Base-by-base conservation (phyloP, 2,888 invertebrate species). In the Drosophila anomalata region DNA sequence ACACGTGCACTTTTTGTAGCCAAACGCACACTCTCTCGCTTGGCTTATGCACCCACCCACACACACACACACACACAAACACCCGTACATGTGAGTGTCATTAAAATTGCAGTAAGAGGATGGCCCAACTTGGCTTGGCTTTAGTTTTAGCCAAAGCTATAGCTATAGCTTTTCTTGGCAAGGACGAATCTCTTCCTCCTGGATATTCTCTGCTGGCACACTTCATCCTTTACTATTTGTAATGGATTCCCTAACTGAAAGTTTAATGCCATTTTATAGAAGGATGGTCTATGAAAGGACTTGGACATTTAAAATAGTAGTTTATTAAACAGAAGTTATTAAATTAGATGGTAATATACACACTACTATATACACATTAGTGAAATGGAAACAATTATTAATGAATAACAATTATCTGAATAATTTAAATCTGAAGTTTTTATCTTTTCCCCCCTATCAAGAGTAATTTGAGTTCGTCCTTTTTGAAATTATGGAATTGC, bases 71-170 rank as follows among this genome's bases (percentile, higher is more conserved):
- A 39, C 46, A 73, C 22, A 14, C 1, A 48, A 22, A 39, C 46
- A 55, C 44, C 50, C 22, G 55, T 48, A 72, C 68, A 62, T 70
- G 78, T 75, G 78, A 74, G 73, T 84, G 87, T 81, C 83, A 84
- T 86, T 88, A 87, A 88, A 84, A 88, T 87, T 84, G 83, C 88
- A 84, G 77, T 72, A 80, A 77, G 84, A 80, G 87, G 78, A 75
- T 79, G 83, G 83, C 66, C 83, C 84, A 78, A 51, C 55, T 69
- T 73, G 72, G 77, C 69, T 60, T 68, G 48, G 68, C 57, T 67
- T 73, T 68, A 50, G 50, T 66, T 65, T 72, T 57, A 42, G 69
- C 50, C 41, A 57, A 55, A 67, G 71, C 59, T 46, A 53, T 59
- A 39, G 47, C 51, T 55, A 61, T 59, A 51, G 54, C 48, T 67